Evolutionary conservation across 2,113 vertebrate species (phyloP).

Genomic region (Sporophila hypoxantha): DNA sequence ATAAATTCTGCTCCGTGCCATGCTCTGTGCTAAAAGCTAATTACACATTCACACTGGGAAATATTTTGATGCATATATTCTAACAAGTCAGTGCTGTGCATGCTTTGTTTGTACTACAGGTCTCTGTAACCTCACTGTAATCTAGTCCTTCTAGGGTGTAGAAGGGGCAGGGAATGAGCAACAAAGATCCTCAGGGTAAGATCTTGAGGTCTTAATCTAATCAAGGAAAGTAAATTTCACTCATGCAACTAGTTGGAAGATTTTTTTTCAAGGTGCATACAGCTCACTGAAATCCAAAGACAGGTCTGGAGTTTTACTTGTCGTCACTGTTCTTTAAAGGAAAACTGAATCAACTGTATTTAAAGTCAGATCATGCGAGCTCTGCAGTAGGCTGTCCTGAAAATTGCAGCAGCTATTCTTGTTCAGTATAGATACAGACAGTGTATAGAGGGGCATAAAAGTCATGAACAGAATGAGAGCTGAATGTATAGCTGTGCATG

Average conservation of each 20-base stretch:
- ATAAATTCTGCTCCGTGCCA: not conserved
- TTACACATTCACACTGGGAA: not conserved
- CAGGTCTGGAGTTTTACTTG: not conserved
- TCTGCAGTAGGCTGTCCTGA: not conserved
- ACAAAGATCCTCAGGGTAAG: not conserved
- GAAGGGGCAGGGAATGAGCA: not conserved
- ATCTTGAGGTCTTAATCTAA: not conserved
- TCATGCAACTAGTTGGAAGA: not conserved
- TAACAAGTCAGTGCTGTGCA: not conserved
- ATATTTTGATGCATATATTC: not conserved
- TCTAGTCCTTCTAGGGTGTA: not conserved
- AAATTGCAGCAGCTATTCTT: not conserved
- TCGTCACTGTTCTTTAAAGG: not conserved
- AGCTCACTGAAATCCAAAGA: not conserved
- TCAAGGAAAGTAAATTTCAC: not conserved
- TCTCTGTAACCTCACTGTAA: not conserved
- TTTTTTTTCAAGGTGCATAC: not conserved
- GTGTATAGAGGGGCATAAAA: not conserved
- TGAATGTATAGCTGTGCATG: not conserved
- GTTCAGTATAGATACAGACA: not conserved
- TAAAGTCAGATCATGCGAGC: not conserved
- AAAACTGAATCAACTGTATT: not conserved
- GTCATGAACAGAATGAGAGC: not conserved
- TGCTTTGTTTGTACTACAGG: not conserved
- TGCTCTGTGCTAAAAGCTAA: not conserved